phyloP scores from a whole-genome alignment of 2,797 vertebrate species.

The Lerista edwardsae region DNA sequence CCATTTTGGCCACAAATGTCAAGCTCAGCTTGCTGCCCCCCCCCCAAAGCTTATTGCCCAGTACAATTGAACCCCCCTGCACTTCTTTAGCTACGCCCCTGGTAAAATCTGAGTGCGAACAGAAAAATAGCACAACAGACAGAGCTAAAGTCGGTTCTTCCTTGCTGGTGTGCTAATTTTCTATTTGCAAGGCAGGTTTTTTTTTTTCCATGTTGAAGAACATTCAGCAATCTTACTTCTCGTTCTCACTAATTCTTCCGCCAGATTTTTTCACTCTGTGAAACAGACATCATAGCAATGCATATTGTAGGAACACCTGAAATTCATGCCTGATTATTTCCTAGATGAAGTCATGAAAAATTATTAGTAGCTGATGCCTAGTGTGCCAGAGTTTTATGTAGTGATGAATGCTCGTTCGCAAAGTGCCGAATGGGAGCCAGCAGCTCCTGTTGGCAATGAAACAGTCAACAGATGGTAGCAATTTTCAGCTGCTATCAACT shows the following conservation, averaged over 20 bases:
- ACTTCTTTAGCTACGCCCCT: too few relatives aligned
- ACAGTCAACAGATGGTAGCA: constrained; percentile 14
- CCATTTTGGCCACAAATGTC: too few relatives aligned
- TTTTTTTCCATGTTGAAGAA: not conserved
- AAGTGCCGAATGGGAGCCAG: not conserved
- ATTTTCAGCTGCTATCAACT: constrained; percentile 18
- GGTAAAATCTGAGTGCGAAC: too few relatives aligned
- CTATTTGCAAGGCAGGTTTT: not conserved
- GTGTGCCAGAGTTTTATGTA: not conserved
- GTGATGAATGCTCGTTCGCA: not conserved
- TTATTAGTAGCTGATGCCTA: not conserved
- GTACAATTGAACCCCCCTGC: too few relatives aligned
- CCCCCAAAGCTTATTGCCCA: too few relatives aligned
- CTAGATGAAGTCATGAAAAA: constrained; percentile 1
- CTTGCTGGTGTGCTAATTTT: not conserved
- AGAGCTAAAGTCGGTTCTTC: too few relatives aligned
- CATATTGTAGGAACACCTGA: not conserved
- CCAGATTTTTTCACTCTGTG: not conserved
- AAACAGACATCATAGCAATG: not conserved
- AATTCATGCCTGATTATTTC: not conserved
- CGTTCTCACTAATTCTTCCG: not conserved
- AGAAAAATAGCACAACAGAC: not conserved
- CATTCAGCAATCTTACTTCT: too few relatives aligned
- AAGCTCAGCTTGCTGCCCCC: too few relatives aligned
- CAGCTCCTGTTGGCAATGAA: constrained; percentile 21